Evolutionary conservation across 2,888 invertebrate species (phyloP).

Genomic region (Drosophila neonasuta): DNA sequence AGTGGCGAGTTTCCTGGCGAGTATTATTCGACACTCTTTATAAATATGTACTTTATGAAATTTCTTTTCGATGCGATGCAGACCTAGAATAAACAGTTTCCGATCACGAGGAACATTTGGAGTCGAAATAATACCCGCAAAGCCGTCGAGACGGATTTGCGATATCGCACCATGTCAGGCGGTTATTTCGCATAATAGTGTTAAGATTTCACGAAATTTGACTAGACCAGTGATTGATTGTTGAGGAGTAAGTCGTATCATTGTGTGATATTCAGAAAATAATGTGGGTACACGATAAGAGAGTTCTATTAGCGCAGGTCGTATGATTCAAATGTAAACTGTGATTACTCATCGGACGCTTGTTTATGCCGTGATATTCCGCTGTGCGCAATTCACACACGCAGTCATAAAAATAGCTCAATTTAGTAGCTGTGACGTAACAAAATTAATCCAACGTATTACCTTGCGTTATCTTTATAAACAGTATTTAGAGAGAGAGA

Average conservation of each 20-base stretch:
- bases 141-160: neutral
- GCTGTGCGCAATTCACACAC: neutral
- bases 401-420: constrained; percentile 14
- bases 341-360: constrained; percentile 30
- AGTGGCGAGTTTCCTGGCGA: neutral
- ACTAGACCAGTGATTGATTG: constrained; percentile 25
- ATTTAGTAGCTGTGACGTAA: constrained; percentile 39
- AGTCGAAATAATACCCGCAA: neutral
- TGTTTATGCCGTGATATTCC: constrained; percentile 7
- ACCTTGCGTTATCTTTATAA: constrained; percentile 36
- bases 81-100: neutral
- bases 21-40: neutral
- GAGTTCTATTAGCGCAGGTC: constrained; percentile 18
- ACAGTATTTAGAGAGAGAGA: neutral
- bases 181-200: constrained; percentile 59
- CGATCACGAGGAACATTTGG: constrained; percentile 13
- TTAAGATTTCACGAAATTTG: constrained; percentile 45
- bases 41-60: constrained; percentile 1
- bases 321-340: constrained; percentile 36
- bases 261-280: constrained; percentile 6
- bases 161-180: constrained; percentile 49
- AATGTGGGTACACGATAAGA: constrained; percentile 18
- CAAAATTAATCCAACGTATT: constrained; percentile 13
- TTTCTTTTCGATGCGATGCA: neutral
- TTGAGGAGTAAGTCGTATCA: constrained; percentile 3